phyloP scores from a whole-genome alignment of 2,113 vertebrate species.

The Cacatua alba region DNA sequence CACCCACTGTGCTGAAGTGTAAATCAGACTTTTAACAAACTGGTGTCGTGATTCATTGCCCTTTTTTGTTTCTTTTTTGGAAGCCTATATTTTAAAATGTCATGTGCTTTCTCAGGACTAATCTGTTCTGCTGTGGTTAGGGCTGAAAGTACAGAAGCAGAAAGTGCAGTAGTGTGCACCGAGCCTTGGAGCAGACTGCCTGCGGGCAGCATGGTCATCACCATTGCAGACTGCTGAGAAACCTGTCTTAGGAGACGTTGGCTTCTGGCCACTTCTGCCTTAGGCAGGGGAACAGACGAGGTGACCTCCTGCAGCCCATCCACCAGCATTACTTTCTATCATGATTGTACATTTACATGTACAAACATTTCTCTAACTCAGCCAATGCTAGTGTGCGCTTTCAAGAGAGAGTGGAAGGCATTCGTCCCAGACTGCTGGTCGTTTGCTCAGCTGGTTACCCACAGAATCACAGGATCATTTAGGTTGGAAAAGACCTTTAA shows the following conservation, averaged over 20 bases:
- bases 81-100: not conserved
- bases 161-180: not conserved
- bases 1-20: not conserved
- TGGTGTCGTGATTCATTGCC: not conserved
- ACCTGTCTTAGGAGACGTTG: not conserved
- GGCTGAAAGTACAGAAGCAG: not conserved
- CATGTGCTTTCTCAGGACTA: fast-evolving
- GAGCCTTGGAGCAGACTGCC: not conserved
- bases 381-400: not conserved
- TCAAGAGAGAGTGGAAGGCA: not conserved
- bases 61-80: not conserved
- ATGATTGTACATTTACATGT: too few relatives aligned
- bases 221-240: not conserved
- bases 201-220: fast-evolving
- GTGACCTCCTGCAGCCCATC: not conserved
- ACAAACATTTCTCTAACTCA: not conserved
- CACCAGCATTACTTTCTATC: not conserved
- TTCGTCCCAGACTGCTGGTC: not conserved
- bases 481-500: not conserved
- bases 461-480: not conserved
- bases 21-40: not conserved
- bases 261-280: not conserved
- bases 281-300: fast-evolving
- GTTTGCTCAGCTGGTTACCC: not conserved
- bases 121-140: not conserved